These are phyloP conservation scores for Eonycteris spelaea DNA, from an alignment of 2,113 vertebrate genomes.

Conservation along the genomic window DNA sequence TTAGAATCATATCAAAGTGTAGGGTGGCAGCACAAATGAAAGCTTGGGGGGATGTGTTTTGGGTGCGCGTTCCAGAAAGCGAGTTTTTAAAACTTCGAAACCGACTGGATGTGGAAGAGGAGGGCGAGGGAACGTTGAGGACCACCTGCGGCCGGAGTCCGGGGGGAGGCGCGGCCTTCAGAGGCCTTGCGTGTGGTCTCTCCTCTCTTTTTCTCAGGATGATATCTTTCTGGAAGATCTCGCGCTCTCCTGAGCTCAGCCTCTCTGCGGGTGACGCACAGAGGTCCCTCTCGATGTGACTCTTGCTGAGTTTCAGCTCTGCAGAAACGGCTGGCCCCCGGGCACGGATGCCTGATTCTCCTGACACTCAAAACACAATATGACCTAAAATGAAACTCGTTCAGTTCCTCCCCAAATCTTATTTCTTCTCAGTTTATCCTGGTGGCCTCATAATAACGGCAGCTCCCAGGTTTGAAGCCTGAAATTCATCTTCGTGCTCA, in stretches of 20 bases:
- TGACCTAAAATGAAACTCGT: neutral
- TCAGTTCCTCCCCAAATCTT: neutral
- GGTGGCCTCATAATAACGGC: neutral
- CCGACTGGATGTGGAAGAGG: accelerated
- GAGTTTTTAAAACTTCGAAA: neutral
- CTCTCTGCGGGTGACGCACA: neutral
- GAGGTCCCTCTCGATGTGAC: neutral
- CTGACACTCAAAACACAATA: neutral
- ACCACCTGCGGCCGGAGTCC: too few species aligned
- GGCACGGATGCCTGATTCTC: neutral
- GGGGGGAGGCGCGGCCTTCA: neutral
- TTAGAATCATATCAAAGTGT: neutral
- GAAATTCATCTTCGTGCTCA: too few species aligned
- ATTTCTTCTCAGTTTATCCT: neutral
- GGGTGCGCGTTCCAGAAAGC: neutral
- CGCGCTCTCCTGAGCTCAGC: neutral
- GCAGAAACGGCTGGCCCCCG: neutral
- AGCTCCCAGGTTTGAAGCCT: neutral
- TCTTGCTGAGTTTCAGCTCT: neutral
- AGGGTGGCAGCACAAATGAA: neutral
- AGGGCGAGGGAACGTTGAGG: neutral
- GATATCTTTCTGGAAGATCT: neutral
- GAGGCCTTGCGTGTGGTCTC: neutral
- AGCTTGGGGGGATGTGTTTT: neutral
- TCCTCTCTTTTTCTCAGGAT: neutral